These are phyloP conservation scores for Kryphioiulus occultus DNA, from an alignment of 2,888 invertebrate species.

Conservation along the genomic window DNA sequence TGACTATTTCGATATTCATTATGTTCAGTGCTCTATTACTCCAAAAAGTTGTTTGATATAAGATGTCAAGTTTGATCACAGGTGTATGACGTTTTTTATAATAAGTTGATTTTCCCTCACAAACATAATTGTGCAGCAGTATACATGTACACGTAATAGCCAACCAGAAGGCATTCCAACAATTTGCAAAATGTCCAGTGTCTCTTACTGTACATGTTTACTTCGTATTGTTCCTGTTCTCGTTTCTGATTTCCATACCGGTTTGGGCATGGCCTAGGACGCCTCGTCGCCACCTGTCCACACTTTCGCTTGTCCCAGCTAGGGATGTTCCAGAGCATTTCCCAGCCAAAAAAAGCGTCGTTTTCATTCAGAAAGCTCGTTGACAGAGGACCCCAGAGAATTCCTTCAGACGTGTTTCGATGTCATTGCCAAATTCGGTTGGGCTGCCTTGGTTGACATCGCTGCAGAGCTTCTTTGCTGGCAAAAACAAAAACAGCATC, in stretches of 20 bases:
- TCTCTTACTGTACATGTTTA: too few species aligned
- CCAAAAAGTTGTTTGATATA: too few species aligned
- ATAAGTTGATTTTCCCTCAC: too few species aligned
- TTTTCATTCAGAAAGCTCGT: neutral
- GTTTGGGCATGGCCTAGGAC: neutral
- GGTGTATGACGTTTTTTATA: too few species aligned
- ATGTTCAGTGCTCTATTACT: too few species aligned
- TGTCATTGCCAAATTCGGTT: constrained; percentile 27
- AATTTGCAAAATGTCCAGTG: too few species aligned
- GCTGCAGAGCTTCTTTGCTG: neutral
- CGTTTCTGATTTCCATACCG: neutral
- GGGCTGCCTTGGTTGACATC: neutral
- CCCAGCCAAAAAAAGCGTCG: neutral
- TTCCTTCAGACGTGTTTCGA: neutral
- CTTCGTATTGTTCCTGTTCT: neutral
- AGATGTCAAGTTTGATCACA: too few species aligned
- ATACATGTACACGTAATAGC: too few species aligned
- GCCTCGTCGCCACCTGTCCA: neutral
- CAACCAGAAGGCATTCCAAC: too few species aligned
- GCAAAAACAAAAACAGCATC: neutral
- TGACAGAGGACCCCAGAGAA: neutral
- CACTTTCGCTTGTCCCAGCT: neutral
- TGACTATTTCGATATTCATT: too few species aligned
- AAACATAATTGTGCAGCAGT: too few species aligned
- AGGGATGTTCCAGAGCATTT: neutral